Conservation (phyloP, 2,113 vertebrate species). For the Mirounga angustirostris region DNA sequence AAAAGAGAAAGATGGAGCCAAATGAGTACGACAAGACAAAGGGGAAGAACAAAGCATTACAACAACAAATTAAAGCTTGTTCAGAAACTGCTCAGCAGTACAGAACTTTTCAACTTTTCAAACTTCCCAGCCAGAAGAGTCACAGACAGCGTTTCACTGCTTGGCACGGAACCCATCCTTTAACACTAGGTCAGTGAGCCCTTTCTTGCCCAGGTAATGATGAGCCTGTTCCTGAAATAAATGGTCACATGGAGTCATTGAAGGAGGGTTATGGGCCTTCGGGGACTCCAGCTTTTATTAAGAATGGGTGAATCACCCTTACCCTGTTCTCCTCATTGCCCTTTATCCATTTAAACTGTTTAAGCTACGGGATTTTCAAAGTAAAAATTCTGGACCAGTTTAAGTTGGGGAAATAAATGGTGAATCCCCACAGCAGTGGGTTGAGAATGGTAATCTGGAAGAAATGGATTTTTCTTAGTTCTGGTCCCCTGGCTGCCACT, state of each 20-base stretch:
- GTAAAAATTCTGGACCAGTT: neutral
- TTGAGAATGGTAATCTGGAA: neutral
- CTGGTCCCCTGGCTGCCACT: neutral
- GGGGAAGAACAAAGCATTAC: neutral
- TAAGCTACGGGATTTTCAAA: neutral
- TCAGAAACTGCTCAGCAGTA: neutral
- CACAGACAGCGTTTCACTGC: neutral
- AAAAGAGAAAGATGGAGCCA: neutral
- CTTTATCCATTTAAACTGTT: neutral
- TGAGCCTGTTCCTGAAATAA: constrained; percentile 62
- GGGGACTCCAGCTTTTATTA: constrained; percentile 55
- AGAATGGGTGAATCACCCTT: constrained; percentile 37
- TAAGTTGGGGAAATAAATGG: neutral
- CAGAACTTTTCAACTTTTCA: neutral
- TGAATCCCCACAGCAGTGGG: neutral
- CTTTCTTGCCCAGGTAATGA: constrained; percentile 54
- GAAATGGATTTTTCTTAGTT: neutral
- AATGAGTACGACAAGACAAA: neutral
- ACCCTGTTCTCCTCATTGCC: neutral
- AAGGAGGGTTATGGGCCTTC: neutral
- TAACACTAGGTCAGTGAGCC: constrained; percentile 14
- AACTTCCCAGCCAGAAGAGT: neutral
- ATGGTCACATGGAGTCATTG: constrained; percentile 25
- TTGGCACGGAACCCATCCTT: neutral
- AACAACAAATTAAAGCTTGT: neutral